Evolutionary conservation across 2,888 invertebrate genomes (phyloP).

Genomic region (Beris morrisii): DNA sequence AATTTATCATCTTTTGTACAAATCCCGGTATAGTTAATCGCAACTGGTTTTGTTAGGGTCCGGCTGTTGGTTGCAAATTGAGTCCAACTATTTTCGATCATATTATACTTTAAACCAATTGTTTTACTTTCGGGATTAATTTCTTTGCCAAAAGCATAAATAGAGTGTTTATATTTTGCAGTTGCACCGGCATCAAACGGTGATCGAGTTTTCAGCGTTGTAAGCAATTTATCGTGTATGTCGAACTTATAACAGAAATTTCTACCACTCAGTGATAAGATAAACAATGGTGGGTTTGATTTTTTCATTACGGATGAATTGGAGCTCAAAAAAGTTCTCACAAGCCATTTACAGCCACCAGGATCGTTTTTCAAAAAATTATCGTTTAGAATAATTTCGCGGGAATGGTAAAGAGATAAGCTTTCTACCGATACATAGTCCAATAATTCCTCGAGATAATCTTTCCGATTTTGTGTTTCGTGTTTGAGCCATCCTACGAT

Average conservation of each 20-base stretch:
- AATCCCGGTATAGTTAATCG: not conserved
- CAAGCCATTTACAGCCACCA: slow-evolving; percentile 25
- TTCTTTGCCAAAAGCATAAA: slow-evolving; percentile 3
- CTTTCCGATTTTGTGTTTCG: slow-evolving; percentile 12
- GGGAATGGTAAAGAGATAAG: slow-evolving; percentile 9
- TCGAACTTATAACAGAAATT: no score
- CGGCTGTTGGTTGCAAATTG: no score
- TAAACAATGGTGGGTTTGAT: no score
- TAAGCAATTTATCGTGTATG: not conserved
- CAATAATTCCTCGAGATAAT: slow-evolving; percentile 2
- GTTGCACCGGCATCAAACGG: not conserved
- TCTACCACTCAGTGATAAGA: no score
- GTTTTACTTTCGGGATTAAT: not conserved
- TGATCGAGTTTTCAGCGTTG: not conserved
- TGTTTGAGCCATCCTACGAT: slow-evolving; percentile 17
- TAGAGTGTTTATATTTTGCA: not conserved
- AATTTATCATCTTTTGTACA: slow-evolving; percentile 6
- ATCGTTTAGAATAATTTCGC: slow-evolving; percentile 9
- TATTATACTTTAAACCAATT: not conserved
- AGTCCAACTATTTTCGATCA: not conserved
- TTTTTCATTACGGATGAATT: no score
- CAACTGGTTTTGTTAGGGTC: no score
- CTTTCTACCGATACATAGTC: slow-evolving; percentile 7
- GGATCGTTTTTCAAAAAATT: slow-evolving; percentile 17
- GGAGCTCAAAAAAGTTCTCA: slow-evolving; percentile 12